phyloP scores from a whole-genome alignment of 2,888 invertebrate species.

The Lymantria monacha region DNA sequence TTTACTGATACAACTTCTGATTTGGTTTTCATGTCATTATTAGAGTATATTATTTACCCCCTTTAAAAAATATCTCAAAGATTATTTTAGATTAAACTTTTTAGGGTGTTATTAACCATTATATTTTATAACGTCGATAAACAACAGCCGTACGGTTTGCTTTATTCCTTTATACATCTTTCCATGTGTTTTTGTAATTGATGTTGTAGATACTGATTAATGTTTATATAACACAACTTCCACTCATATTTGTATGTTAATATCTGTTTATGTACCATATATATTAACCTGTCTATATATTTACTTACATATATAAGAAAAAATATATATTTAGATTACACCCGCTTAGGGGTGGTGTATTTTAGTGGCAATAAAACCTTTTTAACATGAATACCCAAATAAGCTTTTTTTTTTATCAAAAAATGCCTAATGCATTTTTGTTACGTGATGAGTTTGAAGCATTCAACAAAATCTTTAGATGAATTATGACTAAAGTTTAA shows the following conservation, averaged over 20 bases:
- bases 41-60: no score
- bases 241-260: conserved; percentile 3
- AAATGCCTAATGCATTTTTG: no score
- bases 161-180: conserved; percentile 15
- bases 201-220: conserved; percentile 4
- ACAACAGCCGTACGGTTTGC: conserved; percentile 10
- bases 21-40: no score
- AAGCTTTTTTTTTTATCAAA: no score
- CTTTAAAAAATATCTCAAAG: no score
- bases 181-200: conserved; percentile 8
- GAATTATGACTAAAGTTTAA: no score
- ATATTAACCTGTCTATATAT: conserved; percentile 20
- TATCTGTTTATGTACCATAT: conserved; percentile 17
- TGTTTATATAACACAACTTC: conserved; percentile 3
- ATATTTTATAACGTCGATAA: conserved; percentile 1
- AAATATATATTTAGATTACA: background rate
- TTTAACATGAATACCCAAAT: background rate
- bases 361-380: background rate
- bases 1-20: no score
- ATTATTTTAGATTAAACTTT: no score
- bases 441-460: no score
- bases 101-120: no score
- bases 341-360: conserved; percentile 1
- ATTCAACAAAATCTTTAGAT: no score
- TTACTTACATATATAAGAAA: conserved; percentile 7